Conservation (phyloP, 2,797 vertebrate genomes). For the Dipus sagitta region DNA sequence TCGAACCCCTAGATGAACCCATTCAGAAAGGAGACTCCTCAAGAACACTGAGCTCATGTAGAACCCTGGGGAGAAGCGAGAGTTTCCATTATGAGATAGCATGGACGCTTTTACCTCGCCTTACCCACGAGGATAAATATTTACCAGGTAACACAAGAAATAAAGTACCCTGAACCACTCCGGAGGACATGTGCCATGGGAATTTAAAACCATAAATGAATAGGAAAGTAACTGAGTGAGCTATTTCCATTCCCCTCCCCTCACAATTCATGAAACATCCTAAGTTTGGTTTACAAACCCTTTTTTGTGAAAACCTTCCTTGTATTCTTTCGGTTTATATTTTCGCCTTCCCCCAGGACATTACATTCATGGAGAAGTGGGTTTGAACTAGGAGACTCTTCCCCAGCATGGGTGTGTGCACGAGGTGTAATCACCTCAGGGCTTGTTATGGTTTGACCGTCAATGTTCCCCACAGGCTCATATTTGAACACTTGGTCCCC, state of each 20-base stretch:
- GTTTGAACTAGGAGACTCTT: not conserved
- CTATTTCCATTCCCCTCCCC: not conserved
- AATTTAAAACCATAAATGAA: conserved; percentile 22
- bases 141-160: not conserved
- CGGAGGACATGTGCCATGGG: not conserved
- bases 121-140: conserved; percentile 28
- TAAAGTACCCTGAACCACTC: not conserved
- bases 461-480: not conserved
- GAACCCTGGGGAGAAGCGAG: not conserved
- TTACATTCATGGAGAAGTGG: not conserved
- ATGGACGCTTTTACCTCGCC: not conserved
- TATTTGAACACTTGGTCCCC: not conserved
- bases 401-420: not conserved
- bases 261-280: not conserved
- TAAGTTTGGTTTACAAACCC: conserved; percentile 34
- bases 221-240: not conserved
- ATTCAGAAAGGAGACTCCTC: not conserved
- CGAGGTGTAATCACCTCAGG: not conserved
- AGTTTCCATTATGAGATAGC: rapidly evolving
- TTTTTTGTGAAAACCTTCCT: not conserved
- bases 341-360: not conserved
- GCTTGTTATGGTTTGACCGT: not conserved
- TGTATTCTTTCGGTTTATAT: not conserved
- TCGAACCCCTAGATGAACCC: no score
- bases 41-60: rapidly evolving